Evolutionary conservation across 2,888 invertebrate species (phyloP), one percentile per base, ranked within the genome.

Genomic region (Seira ritae): DNA sequence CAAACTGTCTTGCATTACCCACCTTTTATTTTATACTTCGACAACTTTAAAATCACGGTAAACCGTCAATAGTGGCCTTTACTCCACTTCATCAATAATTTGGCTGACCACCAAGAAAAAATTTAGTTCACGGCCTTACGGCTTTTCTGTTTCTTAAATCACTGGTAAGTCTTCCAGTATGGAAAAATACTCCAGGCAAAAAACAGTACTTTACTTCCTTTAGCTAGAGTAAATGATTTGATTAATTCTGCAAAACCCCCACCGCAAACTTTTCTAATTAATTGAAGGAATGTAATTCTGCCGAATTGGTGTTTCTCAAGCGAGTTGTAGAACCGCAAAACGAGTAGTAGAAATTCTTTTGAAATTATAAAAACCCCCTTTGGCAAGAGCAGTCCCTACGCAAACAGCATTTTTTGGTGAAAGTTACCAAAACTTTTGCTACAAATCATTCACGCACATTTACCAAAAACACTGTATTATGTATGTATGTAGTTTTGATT

Each of bases 391-490:
- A 50, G 17, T 50, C 17, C 17, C 15, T 8, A n/a, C 3, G 2
- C 50, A 8, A 50, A 31, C 31, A 31, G 31, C 8, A 31, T 31
- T 31, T 31, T 31, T 50, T 50, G 1, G 12, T 50, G 50, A 50
- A n/a, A n/a, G 12, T 50, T n/a, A 2, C 6, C 50, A 50, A 50
- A 50, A 50, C 15, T 50, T 50, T 50, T 50, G 2, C 50, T n/a
- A 50, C 50, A 50, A 50, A 50, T 50, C 50, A 50, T 50, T 50
- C 50, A n/a, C 50, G 50, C 12, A 50, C 50, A 50, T 15, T 50
- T n/a, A 50, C 15, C 2, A 15, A 42, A 42, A 42, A 42, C 42
- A n/a, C 12, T 3, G 50, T 50, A 50, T 3, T n/a, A 8, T 50
- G 17, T 50, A n/a, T 50, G 17, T 12, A 50, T 50, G 50, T 15